Evolutionary conservation across 1,140 invertebrate genomes (phyloP).

Genomic region (Drosophila leontia): DNA sequence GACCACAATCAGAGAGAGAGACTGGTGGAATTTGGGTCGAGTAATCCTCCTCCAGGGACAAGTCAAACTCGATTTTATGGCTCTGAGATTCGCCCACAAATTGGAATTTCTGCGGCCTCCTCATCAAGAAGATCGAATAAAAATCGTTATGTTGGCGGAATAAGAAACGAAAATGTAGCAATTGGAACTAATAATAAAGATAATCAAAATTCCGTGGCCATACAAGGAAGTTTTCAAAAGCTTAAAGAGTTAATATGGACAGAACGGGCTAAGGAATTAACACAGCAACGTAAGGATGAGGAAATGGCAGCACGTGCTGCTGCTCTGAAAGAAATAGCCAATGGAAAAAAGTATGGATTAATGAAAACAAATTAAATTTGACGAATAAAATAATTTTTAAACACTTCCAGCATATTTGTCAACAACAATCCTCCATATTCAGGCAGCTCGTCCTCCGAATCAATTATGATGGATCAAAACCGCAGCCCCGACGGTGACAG

Average conservation of each 20-base stretch:
- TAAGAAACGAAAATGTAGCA: constrained; percentile 46
- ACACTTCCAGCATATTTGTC: constrained; percentile 47
- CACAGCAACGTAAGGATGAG: constrained; percentile 87
- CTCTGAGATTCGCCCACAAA: constrained; percentile 50
- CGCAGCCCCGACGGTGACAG: constrained; percentile 61
- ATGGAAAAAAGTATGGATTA: constrained; percentile 81
- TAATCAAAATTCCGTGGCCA: constrained; percentile 78
- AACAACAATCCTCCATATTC: constrained; percentile 31
- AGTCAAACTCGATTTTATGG: constrained; percentile 58
- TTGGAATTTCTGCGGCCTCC: constrained; percentile 2
- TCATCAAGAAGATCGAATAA: constrained; percentile 59
- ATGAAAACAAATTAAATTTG: not conserved
- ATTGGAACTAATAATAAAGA: constrained; percentile 26
- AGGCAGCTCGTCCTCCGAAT: constrained; percentile 43
- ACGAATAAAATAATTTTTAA: not conserved
- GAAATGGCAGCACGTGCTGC: constrained; percentile 87
- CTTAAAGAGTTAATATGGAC: constrained; percentile 87
- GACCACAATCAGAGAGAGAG: constrained; percentile 54
- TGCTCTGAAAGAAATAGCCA: constrained; percentile 86
- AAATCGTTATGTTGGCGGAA: constrained; percentile 71
- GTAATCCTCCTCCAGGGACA: constrained; percentile 1
- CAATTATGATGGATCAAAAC: constrained; percentile 73
- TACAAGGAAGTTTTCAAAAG: constrained; percentile 88
- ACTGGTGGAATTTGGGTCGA: constrained; percentile 32
- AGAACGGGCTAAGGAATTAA: constrained; percentile 89